Evolutionary conservation across 2,797 vertebrate species (phyloP), one percentile per base, ranked within the genome.

Genomic region (Acipenser ruthenus): DNA sequence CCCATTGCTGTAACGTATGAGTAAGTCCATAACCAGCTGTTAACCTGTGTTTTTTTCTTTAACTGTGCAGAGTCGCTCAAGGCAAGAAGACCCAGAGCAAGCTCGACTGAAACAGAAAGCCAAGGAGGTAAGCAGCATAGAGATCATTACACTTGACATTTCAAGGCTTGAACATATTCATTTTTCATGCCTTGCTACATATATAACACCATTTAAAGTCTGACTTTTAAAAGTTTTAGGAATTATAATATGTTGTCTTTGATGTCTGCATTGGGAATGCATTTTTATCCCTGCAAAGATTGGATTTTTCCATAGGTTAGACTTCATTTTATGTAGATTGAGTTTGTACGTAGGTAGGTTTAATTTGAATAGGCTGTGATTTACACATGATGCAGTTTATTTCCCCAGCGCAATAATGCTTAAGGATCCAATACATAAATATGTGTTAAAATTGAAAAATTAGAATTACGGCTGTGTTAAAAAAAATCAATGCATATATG

Each of bases 101-200:
- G 91, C 89, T 75, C 89, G 89, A 77, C 88, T 91, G 84, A 94
- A 95, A 92, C 92, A 94, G 89, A 96, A 94, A 91, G 93, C 92
- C 82, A 91, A 93, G 88, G 93, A 95, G 94, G 91, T 93, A 89
- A 92, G 91, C 87, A 80, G 83, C 78, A 83, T 80, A 72, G 84
- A 93, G 90, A 94, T 95, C 93, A 92, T 95, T 94, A 94, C 90
- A 89, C 90, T 92, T 95, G 93, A 96, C 94, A 93, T 96, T 96
- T 93, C 93, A 91, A 88, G 90, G 92, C 92, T 93, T 83, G 74
- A 71, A 80, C 78, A 76, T 91, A 94, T 97, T 90, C 93, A 96
- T 95, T 91, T 96, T 96, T 97, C 88, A 96, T 96, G 93, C 89
- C 83, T 82, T 84, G 79, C 88, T 95, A 91, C 94, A 94, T 93